Conservation (phyloP, 1,140 invertebrate species). For the Zophobas morio region DNA sequence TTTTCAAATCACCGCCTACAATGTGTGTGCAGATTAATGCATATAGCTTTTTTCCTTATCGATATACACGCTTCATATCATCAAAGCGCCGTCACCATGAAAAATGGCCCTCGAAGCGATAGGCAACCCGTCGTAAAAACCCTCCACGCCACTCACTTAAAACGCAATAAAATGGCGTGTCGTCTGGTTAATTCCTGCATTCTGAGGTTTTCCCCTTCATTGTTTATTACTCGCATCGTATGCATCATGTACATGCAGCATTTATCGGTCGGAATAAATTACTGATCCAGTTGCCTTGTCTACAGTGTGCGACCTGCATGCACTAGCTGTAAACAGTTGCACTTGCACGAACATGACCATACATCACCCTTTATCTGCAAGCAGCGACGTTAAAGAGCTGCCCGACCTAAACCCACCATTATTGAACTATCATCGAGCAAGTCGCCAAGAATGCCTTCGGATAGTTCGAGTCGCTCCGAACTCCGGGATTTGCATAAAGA, state of each 20-base stretch:
- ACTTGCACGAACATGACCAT: constrained; percentile 52
- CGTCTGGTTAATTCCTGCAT: constrained; percentile 14
- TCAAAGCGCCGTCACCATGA: no score
- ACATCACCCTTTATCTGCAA: constrained; percentile 51
- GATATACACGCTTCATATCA: no score
- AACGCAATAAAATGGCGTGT: constrained; percentile 3
- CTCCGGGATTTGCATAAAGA: constrained; percentile 39
- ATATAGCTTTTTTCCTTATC: no score
- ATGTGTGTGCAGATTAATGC: no score
- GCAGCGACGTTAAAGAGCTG: constrained; percentile 48
- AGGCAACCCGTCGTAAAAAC: no score
- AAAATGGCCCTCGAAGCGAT: no score
- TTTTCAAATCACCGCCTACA: no score
- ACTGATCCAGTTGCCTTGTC: constrained; percentile 44
- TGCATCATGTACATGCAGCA: constrained; percentile 45
- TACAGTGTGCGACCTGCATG: constrained; percentile 44
- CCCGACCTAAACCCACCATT: constrained; percentile 47
- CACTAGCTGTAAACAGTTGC: constrained; percentile 51
- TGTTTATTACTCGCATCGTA: constrained; percentile 23
- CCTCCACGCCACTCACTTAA: background rate
- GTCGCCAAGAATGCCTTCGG: constrained; percentile 22
- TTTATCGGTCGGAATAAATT: constrained; percentile 53
- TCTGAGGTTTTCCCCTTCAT: background rate
- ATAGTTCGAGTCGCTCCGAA: constrained; percentile 20
- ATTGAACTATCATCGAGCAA: constrained; percentile 53